Base-by-base conservation (phyloP, 1,140 invertebrate genomes). In the Triops cancriformis region DNA sequence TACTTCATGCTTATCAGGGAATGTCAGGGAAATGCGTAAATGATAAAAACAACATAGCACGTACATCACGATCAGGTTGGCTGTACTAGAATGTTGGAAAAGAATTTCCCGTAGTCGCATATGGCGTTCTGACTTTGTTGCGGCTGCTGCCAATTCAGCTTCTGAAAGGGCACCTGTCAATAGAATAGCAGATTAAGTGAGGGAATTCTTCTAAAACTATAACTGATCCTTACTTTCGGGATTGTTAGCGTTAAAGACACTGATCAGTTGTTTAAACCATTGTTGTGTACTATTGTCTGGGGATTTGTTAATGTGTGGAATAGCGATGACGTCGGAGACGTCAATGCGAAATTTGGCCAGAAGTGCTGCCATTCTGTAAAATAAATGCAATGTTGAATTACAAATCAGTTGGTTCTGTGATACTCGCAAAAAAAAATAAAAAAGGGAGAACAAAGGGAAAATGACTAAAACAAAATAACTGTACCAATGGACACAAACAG, bases 281-380 rank as follows among this genome's bases (percentile, higher is more conserved):
- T 88, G 84, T 76, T 89, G 87, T 0, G 93, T 94, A 14, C 89
- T 87, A 1, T 88, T 84, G 79, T 89, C 87, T 2, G 93, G 92
- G 79, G 89, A 87, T 37, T 93, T 89, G 43, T 88, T 90, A 42
- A 94, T 91, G 76, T 93, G 93, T 79, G 94, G 92, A 37, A 98
- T 90, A 88, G 98, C 95, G 75, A 91, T 92, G 73, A 98, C 86
- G 82, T 94, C 93, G 2, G 92, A 92, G 83, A 94, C 97, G 83
- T 96, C 93, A 80, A 98, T 96, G 41, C 97, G 89, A 86, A 98
- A 97, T 85, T 98, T 98, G 0, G 90, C 89, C 80, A 98, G 86
- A 42, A 98, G 88, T 82, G 93, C 93, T 4, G 94, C 93, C 94
- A 99, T 96, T 83, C 95, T 97, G 84, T 43, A 87, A 87, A 42